Evolutionary conservation across 2,797 vertebrate genomes (phyloP), one percentile per base, ranked within the genome.

Genomic region (Pelodytes ibericus): DNA sequence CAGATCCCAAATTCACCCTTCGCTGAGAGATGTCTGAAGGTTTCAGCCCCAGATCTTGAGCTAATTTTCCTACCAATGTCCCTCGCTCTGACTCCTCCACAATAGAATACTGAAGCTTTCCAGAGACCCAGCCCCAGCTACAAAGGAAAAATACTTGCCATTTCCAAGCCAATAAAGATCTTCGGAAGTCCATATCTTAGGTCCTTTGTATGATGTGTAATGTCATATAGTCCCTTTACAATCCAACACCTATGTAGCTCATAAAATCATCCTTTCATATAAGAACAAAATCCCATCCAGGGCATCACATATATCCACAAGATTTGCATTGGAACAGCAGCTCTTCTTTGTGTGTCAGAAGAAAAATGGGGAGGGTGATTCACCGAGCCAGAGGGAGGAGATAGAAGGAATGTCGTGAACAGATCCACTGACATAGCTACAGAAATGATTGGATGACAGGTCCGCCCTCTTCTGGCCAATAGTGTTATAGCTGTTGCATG

Each of bases 121-220:
- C 66, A 63, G 58, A 76, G 25, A 69, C 74, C 47, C 58, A 76
- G 66, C 74, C 74, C 74, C 74, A 76, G 66, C 66, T 76, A 62
- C 36, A 71, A 64, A 71, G 59, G 9, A 71, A 16, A 71, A 71
- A 24, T 71, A 71, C 74, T 77, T 77, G 74, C 74, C 74, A 71
- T 93, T 92, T 94, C 92, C 93, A 92, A 86, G 90, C 81, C 87
- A 92, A 89, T 90, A 86, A 44, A 49, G 87, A 92, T 89, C 90
- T 87, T 87, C 82, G 86, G 44, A 27, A 36, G 69, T 78, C 68
- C 75, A 78, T 78, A 78, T 78, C 75, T 78, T 61, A 78, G 22
- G 67, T 72, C 53, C 69, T 66, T 58, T 31, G n/a, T 64, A 24
- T 64, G 29, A 66, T 22, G 72, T 33, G 8, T 61, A 9, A 18